Base-by-base conservation (phyloP, 1,140 invertebrate genomes). In the Drosophila kepulauana region DNA sequence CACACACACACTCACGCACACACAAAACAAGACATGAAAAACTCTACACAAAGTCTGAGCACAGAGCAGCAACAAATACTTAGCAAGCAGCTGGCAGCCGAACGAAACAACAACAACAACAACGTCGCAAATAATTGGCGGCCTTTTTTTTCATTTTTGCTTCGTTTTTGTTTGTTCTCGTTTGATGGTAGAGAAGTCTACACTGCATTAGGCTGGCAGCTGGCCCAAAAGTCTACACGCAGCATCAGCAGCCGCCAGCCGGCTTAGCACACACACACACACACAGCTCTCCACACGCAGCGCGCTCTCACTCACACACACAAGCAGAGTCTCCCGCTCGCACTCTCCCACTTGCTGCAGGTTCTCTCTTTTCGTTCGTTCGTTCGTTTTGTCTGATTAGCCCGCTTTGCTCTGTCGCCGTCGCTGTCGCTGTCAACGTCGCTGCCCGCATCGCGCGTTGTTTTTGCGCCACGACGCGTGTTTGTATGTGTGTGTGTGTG, bases 321-420 rank as follows among this genome's bases (percentile, higher is more conserved):
- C 28, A n/a, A 46, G 11, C 58, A 16, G n/a, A 13, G 11, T 46
- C 59, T 48, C 30, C 15, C 45, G 16, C 30, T 38, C 33, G 46
- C 20, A 8, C 20, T 11, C 41, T 57, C 41, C n/a, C 20, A 6
- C 46, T 13, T 25, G 41, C n/a, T 43, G 35, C 61, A 33, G 28
- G 28, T 45, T 49, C 11, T 63, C 58, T 61, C 58, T 15, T 20
- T 28, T 46, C 56, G 10, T 35, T 13, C 35, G 8, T 11, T 41
- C 43, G 16, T 58, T 30, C 51, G 16, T 68, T 25, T 64, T 64
- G 74, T 58, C 76, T 87, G 75, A 87, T 87, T 82, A 87, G 79
- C 84, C 65, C 68, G 66, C 63, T n/a, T 38, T 8, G 35, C 35
- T 38, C 33, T 33, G 63, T 59, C 33, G 30, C 57, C 41, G 30